Conservation (phyloP, 1,140 invertebrate genomes). For the Drosophila repletoides region DNA sequence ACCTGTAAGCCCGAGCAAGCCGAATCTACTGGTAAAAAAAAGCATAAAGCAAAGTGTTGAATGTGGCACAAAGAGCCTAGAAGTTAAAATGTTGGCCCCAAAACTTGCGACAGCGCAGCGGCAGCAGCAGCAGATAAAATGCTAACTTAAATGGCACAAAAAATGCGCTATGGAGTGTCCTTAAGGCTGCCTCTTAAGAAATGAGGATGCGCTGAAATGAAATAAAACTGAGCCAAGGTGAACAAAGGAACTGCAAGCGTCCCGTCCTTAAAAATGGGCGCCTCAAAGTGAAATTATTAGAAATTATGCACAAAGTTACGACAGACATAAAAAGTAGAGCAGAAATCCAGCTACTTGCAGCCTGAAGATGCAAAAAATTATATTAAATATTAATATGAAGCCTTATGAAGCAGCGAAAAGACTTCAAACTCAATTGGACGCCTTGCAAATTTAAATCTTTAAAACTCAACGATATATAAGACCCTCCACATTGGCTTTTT, state of each 20-base stretch:
- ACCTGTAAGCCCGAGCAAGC: not conserved
- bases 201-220: conserved; percentile 25
- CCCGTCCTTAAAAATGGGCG: conserved; percentile 7
- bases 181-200: conserved; percentile 3
- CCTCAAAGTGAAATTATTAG: conserved; percentile 33
- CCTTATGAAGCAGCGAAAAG: not conserved
- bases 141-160: conserved; percentile 25
- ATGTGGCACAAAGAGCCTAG: conserved; percentile 68
- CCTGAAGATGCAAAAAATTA: not conserved
- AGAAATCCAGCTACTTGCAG: conserved; percentile 3
- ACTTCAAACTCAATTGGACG: conserved; percentile 9
- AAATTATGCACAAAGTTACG: conserved; percentile 40
- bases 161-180: conserved; percentile 23
- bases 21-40: not conserved
- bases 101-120: conserved; percentile 53
- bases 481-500: not conserved
- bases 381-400: conserved; percentile 20
- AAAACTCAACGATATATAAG: too few relatives aligned
- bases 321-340: conserved; percentile 7
- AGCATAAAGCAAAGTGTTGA: conserved; percentile 65
- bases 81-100: conserved; percentile 43
- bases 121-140: conserved; percentile 66
- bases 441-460: not conserved
- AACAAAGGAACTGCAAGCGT: conserved; percentile 16
- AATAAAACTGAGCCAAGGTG: conserved; percentile 23